Conservation (phyloP, 2,113 vertebrate genomes). For the Raja brachyura region DNA sequence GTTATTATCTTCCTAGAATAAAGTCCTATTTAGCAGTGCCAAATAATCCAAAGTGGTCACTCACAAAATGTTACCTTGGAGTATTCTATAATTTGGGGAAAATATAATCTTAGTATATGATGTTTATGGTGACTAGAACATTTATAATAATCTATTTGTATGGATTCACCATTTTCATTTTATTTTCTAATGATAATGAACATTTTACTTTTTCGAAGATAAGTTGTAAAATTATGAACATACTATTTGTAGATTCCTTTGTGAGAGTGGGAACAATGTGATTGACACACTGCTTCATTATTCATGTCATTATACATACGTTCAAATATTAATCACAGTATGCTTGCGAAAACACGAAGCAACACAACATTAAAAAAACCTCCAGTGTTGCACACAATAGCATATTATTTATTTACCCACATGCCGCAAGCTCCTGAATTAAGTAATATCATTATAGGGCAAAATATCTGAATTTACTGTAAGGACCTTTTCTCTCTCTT, state of each 20-base stretch:
- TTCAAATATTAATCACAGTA: conserved; percentile 31
- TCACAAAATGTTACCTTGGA: not conserved
- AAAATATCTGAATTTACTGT: not conserved
- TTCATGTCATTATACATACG: conserved; percentile 10
- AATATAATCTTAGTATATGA: no score
- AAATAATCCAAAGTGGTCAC: not conserved
- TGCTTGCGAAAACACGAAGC: not conserved
- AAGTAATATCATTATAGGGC: not conserved
- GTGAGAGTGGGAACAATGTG: not conserved
- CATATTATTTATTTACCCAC: conserved; percentile 22
- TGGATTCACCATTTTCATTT: not conserved
- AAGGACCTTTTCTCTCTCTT: not conserved
- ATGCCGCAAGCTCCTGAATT: not conserved
- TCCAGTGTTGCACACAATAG: not conserved
- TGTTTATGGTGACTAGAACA: not conserved
- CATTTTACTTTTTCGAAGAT: not conserved
- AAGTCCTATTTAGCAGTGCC: not conserved
- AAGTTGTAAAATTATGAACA: not conserved
- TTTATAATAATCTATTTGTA: not conserved
- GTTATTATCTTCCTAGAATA: not conserved
- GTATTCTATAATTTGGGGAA: no score
- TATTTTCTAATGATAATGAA: not conserved
- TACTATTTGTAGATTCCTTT: not conserved
- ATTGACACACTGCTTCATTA: conserved; percentile 12
- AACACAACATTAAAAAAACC: not conserved